Conservation (phyloP, 2,888 invertebrate species). For the Ectemnius cavifrons region DNA sequence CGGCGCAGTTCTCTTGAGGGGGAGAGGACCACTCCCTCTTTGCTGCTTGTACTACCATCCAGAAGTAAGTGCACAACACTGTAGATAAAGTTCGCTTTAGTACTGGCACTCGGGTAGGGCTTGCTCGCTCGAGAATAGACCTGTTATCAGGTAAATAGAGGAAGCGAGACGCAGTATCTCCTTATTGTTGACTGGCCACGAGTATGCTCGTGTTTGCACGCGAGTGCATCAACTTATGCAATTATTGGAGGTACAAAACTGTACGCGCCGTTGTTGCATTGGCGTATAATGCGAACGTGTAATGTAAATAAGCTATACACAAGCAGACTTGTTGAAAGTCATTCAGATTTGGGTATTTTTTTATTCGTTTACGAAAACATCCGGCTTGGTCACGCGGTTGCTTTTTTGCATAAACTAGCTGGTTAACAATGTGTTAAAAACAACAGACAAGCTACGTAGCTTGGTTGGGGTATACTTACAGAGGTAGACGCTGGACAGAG, state of each 20-base stretch:
- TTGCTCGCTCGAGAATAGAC: background rate
- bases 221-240: too few relatives aligned
- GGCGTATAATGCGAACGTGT: background rate
- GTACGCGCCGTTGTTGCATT: too few relatives aligned
- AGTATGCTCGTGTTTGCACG: too few relatives aligned
- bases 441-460: background rate
- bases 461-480: slow-evolving; percentile 60
- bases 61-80: slow-evolving; percentile 71
- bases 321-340: too few relatives aligned
- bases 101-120: background rate
- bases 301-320: background rate
- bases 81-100: background rate
- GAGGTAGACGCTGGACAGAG: slow-evolving; percentile 70
- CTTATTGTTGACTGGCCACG: too few relatives aligned
- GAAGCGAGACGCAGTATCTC: too few relatives aligned
- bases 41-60: slow-evolving; percentile 71
- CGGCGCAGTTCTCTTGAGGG: slow-evolving; percentile 23
- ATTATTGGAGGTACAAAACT: too few relatives aligned
- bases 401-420: too few relatives aligned
- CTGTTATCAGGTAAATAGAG: background rate
- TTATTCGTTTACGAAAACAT: too few relatives aligned
- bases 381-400: too few relatives aligned
- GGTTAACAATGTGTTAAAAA: background rate
- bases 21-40: slow-evolving; percentile 64
- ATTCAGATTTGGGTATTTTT: too few relatives aligned